Evolutionary conservation across 2,797 vertebrate genomes (phyloP).

Genomic region (Adelosebastes latens): DNA sequence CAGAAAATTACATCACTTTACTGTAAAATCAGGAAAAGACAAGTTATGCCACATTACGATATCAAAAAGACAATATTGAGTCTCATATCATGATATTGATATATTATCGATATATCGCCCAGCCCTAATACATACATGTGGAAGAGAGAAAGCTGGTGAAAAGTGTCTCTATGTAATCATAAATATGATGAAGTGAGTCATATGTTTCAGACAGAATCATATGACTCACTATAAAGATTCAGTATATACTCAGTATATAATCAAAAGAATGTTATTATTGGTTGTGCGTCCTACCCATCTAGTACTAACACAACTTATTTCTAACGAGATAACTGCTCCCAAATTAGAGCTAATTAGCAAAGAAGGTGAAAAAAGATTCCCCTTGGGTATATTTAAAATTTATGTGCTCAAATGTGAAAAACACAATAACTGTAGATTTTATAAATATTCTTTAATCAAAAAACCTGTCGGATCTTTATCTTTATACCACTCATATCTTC

Average conservation of each 20-base stretch:
- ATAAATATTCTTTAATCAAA: neutral
- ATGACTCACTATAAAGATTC: neutral
- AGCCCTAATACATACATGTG: no score
- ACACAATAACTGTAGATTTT: neutral
- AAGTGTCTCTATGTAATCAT: neutral
- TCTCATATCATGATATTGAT: no score
- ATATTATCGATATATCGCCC: no score
- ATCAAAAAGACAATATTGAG: no score
- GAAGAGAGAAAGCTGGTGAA: neutral
- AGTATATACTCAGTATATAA: neutral
- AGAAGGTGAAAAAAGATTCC: neutral
- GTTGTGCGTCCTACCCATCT: neutral
- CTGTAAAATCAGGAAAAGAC: no score
- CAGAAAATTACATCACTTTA: no score
- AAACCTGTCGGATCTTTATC: neutral
- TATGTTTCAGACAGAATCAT: neutral
- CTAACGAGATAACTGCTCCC: neutral
- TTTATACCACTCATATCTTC: neutral
- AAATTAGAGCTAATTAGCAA: neutral
- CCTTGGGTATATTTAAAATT: neutral
- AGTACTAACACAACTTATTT: neutral
- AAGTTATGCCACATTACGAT: no score
- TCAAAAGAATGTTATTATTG: neutral
- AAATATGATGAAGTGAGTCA: neutral
- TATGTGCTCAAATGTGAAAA: neutral